phyloP scores from a whole-genome alignment of 2,888 invertebrate species.

The Dryobota labecula region DNA sequence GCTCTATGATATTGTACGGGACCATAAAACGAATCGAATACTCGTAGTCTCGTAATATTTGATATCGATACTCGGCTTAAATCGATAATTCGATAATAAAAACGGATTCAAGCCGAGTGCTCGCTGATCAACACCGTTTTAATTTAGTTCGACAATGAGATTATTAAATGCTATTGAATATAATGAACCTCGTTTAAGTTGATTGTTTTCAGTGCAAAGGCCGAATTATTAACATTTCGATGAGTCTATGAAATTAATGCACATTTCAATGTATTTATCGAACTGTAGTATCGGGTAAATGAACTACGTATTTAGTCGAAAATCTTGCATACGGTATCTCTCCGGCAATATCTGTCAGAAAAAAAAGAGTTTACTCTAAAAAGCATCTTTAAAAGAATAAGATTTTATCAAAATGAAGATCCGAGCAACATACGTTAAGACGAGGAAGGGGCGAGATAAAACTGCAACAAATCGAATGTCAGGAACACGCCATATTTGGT shows the following conservation, averaged over 20 bases:
- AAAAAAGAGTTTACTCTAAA: conserved; percentile 23
- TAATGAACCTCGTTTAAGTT: conserved; percentile 52
- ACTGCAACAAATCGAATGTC: conserved; percentile 86
- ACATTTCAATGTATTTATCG: conserved; percentile 9
- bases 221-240: conserved; percentile 27
- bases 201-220: conserved; percentile 53
- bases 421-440: conserved; percentile 47
- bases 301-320: background rate
- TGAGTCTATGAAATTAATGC: conserved; percentile 16
- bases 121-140: conserved; percentile 64
- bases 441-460: conserved; percentile 74
- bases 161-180: conserved; percentile 60
- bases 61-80: conserved; percentile 60
- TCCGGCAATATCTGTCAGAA: background rate
- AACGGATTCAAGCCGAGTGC: conserved; percentile 56
- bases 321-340: background rate
- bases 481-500: conserved; percentile 81
- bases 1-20: conserved; percentile 47
- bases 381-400: conserved; percentile 27
- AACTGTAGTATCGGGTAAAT: conserved; percentile 17
- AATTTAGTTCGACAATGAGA: conserved; percentile 66
- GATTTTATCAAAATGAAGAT: conserved; percentile 58
- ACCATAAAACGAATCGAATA: conserved; percentile 58
- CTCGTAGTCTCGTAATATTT: conserved; percentile 42
- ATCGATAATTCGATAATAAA: conserved; percentile 61